Conservation (phyloP, 2,797 vertebrate species). For the Lepus townsendii region DNA sequence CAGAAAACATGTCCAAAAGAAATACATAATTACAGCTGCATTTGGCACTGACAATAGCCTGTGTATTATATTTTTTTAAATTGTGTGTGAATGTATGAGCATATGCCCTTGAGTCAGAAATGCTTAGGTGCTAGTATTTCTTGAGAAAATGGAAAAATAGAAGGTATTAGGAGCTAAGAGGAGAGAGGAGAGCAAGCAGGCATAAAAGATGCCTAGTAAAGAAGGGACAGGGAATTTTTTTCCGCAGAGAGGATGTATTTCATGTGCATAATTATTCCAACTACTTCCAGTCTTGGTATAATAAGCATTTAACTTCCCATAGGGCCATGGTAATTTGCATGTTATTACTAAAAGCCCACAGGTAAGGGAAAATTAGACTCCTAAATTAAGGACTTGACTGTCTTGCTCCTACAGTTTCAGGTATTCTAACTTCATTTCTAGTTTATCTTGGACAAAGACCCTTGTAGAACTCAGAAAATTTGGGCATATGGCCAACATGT, state of each 20-base stretch:
- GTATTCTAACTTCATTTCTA: conserved; percentile 65
- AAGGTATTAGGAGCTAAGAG: not conserved
- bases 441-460: conserved; percentile 29
- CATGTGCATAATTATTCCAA: not conserved
- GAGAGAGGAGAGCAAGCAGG: not conserved
- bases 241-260: conserved; percentile 26
- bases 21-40: conserved; percentile 75
- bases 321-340: conserved; percentile 56
- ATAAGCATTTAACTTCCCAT: conserved; percentile 51
- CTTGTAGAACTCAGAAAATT: conserved; percentile 34
- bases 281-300: conserved; percentile 27
- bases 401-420: not conserved
- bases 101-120: conserved; percentile 59
- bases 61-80: conserved; percentile 76
- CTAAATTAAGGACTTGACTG: conserved; percentile 16
- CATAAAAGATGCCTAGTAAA: not conserved
- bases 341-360: conserved; percentile 62
- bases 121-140: conserved; percentile 60
- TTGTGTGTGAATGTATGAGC: conserved; percentile 74
- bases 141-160: conserved; percentile 73
- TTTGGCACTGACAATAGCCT: conserved; percentile 71
- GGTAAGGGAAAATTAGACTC: conserved; percentile 65
- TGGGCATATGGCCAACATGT: not conserved
- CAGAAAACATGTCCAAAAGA: conserved; percentile 76
- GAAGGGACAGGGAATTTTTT: conserved; percentile 4